phyloP scores from a whole-genome alignment of 2,888 invertebrate species.

The Dolichopus griseipennis region DNA sequence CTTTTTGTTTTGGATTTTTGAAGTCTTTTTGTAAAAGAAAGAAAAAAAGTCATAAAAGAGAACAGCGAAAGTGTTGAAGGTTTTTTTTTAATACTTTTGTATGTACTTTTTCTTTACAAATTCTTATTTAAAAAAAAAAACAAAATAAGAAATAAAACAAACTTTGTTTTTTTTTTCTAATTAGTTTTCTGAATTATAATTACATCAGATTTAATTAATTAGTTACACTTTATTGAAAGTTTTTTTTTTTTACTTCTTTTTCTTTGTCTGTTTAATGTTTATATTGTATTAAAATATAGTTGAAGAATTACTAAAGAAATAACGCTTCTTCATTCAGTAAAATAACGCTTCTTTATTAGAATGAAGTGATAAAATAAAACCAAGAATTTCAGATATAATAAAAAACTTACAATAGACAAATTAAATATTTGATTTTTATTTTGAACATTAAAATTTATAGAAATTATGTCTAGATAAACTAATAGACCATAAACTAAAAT shows the following conservation, averaged over 20 bases:
- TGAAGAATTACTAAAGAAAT: neutral
- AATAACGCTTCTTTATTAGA: too few species aligned
- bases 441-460: too few species aligned
- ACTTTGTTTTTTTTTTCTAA: neutral
- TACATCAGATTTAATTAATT: slow-evolving; percentile 1
- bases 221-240: slow-evolving; percentile 4
- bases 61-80: neutral
- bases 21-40: too few species aligned
- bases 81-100: neutral
- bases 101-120: too few species aligned
- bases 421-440: too few species aligned
- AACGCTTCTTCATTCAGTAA: too few species aligned
- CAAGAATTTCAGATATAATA: too few species aligned
- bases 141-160: neutral
- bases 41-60: neutral
- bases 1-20: too few species aligned
- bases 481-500: too few species aligned
- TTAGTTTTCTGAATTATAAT: neutral
- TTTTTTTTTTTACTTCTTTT: neutral
- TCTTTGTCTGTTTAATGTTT: neutral
- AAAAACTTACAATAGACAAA: too few species aligned
- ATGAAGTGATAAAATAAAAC: too few species aligned
- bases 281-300: neutral
- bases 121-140: neutral
- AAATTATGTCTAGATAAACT: too few species aligned